Percentiles rank a stretch among this genome's conserved stretches.
These are phyloP conservation scores for Armadillidium nasatum DNA, from an alignment of 1,140 invertebrate species.

Conservation along the genomic window DNA sequence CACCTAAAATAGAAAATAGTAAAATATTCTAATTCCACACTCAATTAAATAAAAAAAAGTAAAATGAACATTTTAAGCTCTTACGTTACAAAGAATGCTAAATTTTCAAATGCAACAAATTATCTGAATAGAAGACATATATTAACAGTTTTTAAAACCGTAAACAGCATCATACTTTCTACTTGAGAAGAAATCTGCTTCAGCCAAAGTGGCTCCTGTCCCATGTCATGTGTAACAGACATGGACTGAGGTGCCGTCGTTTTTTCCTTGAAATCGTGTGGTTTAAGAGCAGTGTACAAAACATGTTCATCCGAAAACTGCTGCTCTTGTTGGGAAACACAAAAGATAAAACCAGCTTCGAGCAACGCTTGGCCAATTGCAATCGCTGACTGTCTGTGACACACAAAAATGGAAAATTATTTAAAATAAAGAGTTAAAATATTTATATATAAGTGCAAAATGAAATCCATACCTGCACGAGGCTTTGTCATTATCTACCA, in stretches of 20 bases:
- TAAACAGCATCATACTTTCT: not conserved
- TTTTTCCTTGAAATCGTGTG: slow-evolving; percentile 45
- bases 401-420: slow-evolving; percentile 46
- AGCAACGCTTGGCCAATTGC: slow-evolving; percentile 75
- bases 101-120: no score
- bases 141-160: no score
- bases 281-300: slow-evolving; percentile 54
- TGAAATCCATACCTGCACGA: slow-evolving; percentile 50
- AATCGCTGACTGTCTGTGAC: slow-evolving; percentile 70
- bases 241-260: slow-evolving; percentile 30
- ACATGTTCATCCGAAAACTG: slow-evolving; percentile 59
- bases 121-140: no score
- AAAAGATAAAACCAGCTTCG: slow-evolving; percentile 67
- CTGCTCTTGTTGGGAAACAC: slow-evolving; percentile 57
- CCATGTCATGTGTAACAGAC: slow-evolving; percentile 48
- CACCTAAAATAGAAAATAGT: no score
- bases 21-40: no score
- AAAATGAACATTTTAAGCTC: no score
- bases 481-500: slow-evolving; percentile 66
- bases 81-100: no score
- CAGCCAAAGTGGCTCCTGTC: slow-evolving; percentile 65
- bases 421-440: not conserved
- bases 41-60: no score
- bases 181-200: slow-evolving; percentile 56
- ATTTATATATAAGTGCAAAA: not conserved